These are phyloP conservation scores for Phycodurus eques DNA, from an alignment of 2,113 vertebrate species.

Conservation along the genomic window DNA sequence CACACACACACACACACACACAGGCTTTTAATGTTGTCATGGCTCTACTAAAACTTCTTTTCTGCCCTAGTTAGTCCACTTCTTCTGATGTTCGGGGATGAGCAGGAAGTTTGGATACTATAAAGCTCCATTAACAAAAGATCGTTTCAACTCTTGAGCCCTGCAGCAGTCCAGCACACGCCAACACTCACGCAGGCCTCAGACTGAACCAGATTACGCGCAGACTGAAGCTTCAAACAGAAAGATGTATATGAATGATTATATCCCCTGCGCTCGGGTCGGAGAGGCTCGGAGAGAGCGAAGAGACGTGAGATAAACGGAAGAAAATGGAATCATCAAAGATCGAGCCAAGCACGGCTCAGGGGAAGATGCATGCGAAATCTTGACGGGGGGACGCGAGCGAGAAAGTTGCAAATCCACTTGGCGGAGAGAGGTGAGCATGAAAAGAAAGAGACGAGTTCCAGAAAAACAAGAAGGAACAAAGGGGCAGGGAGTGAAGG, in stretches of 20 bases:
- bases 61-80: slow-evolving; percentile 57
- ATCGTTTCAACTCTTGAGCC: slow-evolving; percentile 33
- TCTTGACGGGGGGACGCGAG: slow-evolving; percentile 27
- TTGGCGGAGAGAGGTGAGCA: slow-evolving; percentile 27
- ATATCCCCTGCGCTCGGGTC: slow-evolving; percentile 5
- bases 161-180: slow-evolving; percentile 30
- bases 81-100: slow-evolving; percentile 61
- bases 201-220: slow-evolving; percentile 14
- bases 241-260: slow-evolving; percentile 10
- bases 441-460: slow-evolving; percentile 26
- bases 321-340: slow-evolving; percentile 7
- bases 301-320: slow-evolving; percentile 39
- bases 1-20: slow-evolving; percentile 10
- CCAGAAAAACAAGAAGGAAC: slow-evolving; percentile 50
- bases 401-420: slow-evolving; percentile 38
- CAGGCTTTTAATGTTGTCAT: slow-evolving; percentile 33
- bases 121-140: slow-evolving; percentile 40
- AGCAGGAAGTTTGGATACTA: slow-evolving; percentile 44
- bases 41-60: slow-evolving; percentile 53
- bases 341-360: slow-evolving; percentile 33
- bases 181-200: slow-evolving; percentile 7
- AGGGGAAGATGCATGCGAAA: slow-evolving; percentile 3
- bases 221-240: slow-evolving; percentile 29
- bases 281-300: slow-evolving; percentile 16
- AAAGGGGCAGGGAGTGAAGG: slow-evolving; percentile 48